Conservation (phyloP, 2,113 vertebrate species). For the Hemicordylus capensis region DNA sequence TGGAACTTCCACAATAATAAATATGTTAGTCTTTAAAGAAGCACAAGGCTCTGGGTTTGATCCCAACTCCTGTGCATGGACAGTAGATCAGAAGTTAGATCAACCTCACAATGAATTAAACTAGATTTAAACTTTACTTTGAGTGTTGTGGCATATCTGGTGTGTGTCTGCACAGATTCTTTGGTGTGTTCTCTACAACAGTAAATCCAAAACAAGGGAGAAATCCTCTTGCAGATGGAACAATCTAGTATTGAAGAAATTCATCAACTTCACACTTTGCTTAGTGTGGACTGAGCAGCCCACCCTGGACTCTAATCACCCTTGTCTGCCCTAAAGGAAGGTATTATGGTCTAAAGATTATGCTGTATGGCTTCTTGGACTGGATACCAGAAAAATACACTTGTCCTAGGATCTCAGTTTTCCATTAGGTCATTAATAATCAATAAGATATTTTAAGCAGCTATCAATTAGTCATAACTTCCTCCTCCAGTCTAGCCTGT, state of each 20-base stretch:
- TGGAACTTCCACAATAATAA: too few relatives aligned
- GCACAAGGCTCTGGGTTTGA: too few relatives aligned
- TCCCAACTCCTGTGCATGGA: background rate
- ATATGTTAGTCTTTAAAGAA: too few relatives aligned
- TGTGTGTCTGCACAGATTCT: background rate
- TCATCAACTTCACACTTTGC: background rate
- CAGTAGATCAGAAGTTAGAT: background rate
- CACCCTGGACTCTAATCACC: background rate
- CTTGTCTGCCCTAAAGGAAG: background rate
- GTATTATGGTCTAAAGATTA: background rate
- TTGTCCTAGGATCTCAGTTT: background rate
- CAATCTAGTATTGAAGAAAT: background rate
- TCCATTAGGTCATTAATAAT: too few relatives aligned
- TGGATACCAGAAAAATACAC: too few relatives aligned
- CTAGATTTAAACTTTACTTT: background rate
- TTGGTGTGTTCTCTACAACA: background rate
- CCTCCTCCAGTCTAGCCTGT: background rate
- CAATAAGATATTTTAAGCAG: background rate
- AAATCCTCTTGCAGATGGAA: background rate
- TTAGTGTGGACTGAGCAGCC: background rate
- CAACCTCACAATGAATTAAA: background rate
- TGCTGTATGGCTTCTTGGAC: background rate
- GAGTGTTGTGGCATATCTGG: background rate
- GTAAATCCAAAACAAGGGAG: background rate
- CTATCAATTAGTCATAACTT: background rate